These are phyloP conservation scores for Oryzias melastigma DNA, from an alignment of 2,113 vertebrate genomes.

Conservation along the genomic window DNA sequence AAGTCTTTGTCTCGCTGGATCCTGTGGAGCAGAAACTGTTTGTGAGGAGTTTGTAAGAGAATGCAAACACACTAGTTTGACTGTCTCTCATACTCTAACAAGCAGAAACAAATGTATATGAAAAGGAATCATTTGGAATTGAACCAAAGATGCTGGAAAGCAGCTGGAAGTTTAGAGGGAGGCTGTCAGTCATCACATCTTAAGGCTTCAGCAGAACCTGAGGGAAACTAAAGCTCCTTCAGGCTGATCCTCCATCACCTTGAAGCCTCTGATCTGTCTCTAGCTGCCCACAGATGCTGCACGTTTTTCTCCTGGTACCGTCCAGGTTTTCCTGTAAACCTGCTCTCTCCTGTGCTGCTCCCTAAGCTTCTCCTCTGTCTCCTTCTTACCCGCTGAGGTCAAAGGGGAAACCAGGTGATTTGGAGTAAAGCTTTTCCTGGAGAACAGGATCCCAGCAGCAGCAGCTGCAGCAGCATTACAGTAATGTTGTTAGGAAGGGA, in stretches of 20 bases:
- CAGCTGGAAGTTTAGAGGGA: too few species aligned
- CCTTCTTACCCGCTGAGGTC: conserved; percentile 15
- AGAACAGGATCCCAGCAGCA: conserved; percentile 18
- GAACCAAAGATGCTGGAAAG: too few species aligned
- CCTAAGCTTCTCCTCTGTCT: too few species aligned
- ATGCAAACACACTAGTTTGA: too few species aligned
- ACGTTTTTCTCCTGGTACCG: not conserved
- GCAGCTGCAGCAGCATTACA: conserved; percentile 15
- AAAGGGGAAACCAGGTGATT: conserved; percentile 40
- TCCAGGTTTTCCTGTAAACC: not conserved
- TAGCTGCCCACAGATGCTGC: not conserved
- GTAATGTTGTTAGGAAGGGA: conserved; percentile 23
- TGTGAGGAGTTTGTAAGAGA: too few species aligned
- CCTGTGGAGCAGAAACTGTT: conserved; percentile 48
- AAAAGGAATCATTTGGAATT: too few species aligned
- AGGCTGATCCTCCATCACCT: not conserved
- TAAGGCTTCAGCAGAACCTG: too few species aligned
- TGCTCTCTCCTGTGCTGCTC: too few species aligned
- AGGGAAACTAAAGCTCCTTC: not conserved
- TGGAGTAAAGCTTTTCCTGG: conserved; percentile 30
- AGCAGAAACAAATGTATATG: too few species aligned
- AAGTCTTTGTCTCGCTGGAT: conserved; percentile 78
- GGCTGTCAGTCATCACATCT: too few species aligned
- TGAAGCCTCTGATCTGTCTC: not conserved
- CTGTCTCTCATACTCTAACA: too few species aligned